Conservation (phyloP, 2,797 vertebrate species). For the Enteromius afrohamiltoni region DNA sequence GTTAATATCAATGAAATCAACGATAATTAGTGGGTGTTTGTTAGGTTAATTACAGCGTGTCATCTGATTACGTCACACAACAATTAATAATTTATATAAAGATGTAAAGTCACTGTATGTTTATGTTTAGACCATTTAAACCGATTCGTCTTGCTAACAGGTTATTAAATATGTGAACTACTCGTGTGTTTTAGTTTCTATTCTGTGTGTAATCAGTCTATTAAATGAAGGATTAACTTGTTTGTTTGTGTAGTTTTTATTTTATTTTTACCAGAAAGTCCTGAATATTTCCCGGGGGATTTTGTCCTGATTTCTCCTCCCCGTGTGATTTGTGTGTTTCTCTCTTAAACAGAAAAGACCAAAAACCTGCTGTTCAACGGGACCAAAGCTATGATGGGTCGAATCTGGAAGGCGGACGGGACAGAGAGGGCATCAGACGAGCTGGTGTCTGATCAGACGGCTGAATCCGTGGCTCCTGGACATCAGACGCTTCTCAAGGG, state of each 20-base stretch:
- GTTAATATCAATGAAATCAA: background rate
- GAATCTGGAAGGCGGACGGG: constrained; percentile 68
- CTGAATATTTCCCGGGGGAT: no score
- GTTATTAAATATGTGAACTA: background rate
- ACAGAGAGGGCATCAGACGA: constrained; percentile 57
- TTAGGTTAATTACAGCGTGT: no score
- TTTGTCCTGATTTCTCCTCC: background rate
- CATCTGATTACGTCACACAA: no score
- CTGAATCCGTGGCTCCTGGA: constrained; percentile 7
- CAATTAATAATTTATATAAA: no score
- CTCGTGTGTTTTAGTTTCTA: background rate
- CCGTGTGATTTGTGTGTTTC: background rate
- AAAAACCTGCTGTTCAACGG: constrained; percentile 78
- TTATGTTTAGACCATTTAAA: background rate
- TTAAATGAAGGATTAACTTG: no score
- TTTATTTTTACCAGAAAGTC: background rate
- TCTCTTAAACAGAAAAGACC: constrained; percentile 72
- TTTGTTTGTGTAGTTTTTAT: no score
- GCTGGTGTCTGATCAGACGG: constrained; percentile 18
- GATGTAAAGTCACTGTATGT: no score
- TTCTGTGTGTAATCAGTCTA: background rate
- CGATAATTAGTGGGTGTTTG: background rate
- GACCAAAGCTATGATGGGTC: constrained; percentile 75
- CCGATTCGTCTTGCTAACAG: no score
- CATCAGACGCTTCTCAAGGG: constrained; percentile 73